These are phyloP conservation scores for Chitala chitala DNA, from an alignment of 2,113 vertebrate species.

Conservation along the genomic window DNA sequence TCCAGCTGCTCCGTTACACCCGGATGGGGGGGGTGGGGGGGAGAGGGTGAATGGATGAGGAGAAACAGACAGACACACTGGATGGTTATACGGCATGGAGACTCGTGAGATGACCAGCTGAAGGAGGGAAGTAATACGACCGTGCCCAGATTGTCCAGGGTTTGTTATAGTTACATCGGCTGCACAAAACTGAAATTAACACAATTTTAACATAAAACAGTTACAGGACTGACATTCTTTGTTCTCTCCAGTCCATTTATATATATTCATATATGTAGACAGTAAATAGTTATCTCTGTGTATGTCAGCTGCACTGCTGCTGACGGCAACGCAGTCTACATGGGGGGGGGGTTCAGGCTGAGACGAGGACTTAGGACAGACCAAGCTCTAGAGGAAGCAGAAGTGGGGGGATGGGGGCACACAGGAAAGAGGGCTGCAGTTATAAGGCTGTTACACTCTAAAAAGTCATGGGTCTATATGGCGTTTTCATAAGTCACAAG, in stretches of 20 bases:
- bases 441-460: constrained; percentile 1
- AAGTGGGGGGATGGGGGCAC: background rate
- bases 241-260: too few relatives aligned
- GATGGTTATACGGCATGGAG: constrained; percentile 53
- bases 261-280: background rate
- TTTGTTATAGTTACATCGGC: too few relatives aligned
- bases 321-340: background rate
- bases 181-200: too few relatives aligned
- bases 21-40: background rate
- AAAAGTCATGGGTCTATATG: constrained; percentile 5
- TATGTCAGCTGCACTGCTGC: background rate
- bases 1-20: constrained; percentile 65
- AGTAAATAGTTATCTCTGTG: too few relatives aligned
- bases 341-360: background rate
- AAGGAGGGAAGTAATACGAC: background rate
- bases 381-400: background rate
- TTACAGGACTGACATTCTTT: too few relatives aligned
- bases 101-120: constrained; percentile 20
- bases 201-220: too few relatives aligned
- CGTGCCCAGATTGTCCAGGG: too few relatives aligned
- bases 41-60: background rate
- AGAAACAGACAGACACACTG: constrained; percentile 40
- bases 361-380: background rate
- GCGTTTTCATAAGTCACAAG: background rate
- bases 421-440: background rate